Evolutionary conservation across 2,888 invertebrate genomes (phyloP).

Genomic region (Herminia tarsipennalis): DNA sequence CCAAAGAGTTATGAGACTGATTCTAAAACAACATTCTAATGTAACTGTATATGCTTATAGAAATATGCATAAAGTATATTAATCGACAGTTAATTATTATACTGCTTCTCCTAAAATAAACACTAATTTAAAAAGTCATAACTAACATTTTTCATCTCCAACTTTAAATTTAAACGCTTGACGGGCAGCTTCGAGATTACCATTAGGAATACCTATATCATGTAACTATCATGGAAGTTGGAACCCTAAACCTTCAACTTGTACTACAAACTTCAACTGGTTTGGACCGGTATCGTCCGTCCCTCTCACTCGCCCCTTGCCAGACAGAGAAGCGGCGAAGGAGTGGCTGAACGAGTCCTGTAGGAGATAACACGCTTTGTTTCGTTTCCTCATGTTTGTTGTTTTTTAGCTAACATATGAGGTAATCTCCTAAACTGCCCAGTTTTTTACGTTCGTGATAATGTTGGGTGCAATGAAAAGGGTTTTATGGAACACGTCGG

Average conservation of each 20-base stretch:
- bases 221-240: constrained; percentile 9
- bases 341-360: constrained; percentile 38
- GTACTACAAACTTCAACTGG: constrained; percentile 26
- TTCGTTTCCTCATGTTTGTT: constrained; percentile 7
- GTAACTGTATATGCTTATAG: too few relatives aligned
- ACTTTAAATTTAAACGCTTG: too few relatives aligned
- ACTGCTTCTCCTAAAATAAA: too few relatives aligned
- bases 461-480: not conserved
- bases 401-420: constrained; percentile 8
- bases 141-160: too few relatives aligned
- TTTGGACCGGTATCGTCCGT: constrained; percentile 27
- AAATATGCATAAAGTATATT: too few relatives aligned
- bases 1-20: too few relatives aligned
- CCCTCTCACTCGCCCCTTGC: constrained; percentile 20
- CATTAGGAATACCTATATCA: constrained; percentile 1
- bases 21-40: too few relatives aligned
- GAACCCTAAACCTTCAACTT: constrained; percentile 24
- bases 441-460: not conserved
- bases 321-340: constrained; percentile 27
- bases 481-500: too few relatives aligned
- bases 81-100: too few relatives aligned
- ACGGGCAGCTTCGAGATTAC: not conserved
- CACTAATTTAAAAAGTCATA: too few relatives aligned
- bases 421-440: constrained; percentile 6
- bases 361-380: constrained; percentile 33